These are phyloP conservation scores for Julus scanicus DNA, from an alignment of 2,888 invertebrate species.

Conservation along the genomic window DNA sequence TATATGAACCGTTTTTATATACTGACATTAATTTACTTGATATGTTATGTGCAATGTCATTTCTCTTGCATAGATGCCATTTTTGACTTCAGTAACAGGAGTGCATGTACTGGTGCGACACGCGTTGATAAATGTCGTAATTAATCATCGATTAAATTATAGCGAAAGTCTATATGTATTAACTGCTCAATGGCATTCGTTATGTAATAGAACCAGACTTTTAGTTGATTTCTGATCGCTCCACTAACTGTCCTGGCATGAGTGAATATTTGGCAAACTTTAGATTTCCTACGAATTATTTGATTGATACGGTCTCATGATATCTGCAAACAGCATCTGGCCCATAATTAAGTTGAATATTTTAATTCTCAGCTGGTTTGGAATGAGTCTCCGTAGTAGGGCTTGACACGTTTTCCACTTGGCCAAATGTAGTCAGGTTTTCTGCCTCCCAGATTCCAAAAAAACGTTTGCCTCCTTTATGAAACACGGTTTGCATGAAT, in stretches of 20 bases:
- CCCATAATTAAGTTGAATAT: not conserved
- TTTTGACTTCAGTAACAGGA: too few relatives aligned
- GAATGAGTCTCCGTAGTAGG: not conserved
- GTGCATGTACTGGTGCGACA: too few relatives aligned
- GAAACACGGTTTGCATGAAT: slow-evolving; percentile 8
- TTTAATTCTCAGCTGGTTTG: not conserved
- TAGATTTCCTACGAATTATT: not conserved
- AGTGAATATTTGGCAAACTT: not conserved
- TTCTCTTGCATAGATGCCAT: too few relatives aligned
- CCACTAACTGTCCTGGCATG: not conserved
- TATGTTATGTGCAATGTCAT: too few relatives aligned
- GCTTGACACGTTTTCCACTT: not conserved
- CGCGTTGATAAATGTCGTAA: too few relatives aligned
- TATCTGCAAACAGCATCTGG: not conserved
- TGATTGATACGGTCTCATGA: not conserved
- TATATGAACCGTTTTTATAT: too few relatives aligned
- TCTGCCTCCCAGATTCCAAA: not conserved
- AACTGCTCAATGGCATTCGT: too few relatives aligned
- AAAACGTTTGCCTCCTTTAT: not conserved
- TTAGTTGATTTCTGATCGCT: not conserved
- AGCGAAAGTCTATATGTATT: too few relatives aligned
- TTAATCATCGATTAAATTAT: too few relatives aligned
- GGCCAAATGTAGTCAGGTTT: slow-evolving; percentile 2
- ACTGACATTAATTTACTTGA: too few relatives aligned
- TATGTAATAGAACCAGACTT: not conserved